Conservation (phyloP, 2,888 invertebrate genomes). For the Galerucella calmariensis region DNA sequence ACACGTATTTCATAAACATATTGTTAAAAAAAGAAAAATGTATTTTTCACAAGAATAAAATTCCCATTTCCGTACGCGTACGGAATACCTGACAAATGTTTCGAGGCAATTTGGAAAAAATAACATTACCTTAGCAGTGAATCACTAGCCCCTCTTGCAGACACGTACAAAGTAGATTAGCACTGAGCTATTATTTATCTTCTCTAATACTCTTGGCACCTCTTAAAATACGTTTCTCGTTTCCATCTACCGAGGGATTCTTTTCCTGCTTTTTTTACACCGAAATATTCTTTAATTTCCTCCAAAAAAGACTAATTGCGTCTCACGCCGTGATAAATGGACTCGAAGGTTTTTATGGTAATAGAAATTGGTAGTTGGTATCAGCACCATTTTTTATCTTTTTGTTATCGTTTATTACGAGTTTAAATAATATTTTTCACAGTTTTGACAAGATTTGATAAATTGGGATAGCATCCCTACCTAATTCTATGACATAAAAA, state of each 20-base stretch:
- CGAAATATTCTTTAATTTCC: constrained; percentile 55
- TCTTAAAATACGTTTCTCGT: constrained; percentile 45
- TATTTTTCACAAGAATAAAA: constrained; percentile 15
- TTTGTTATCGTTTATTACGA: not conserved
- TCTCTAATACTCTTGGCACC: constrained; percentile 46
- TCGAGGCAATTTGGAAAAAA: constrained; percentile 38
- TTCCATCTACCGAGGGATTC: constrained; percentile 32
- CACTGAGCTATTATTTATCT: constrained; percentile 50
- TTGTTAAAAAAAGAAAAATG: not conserved
- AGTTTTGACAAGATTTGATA: not conserved
- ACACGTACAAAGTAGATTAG: constrained; percentile 52
- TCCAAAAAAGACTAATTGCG: constrained; percentile 49
- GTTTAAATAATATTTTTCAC: not conserved
- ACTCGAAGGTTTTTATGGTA: constrained; percentile 31
- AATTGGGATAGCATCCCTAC: no score
- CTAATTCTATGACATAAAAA: no score
- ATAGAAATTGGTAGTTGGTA: constrained; percentile 22
- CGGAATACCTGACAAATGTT: constrained; percentile 38
- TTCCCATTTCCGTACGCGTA: constrained; percentile 19
- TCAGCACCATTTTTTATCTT: not conserved
- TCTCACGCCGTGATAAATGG: constrained; percentile 37
- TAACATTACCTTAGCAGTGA: constrained; percentile 42
- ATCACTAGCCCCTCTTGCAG: constrained; percentile 43
- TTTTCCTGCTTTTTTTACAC: constrained; percentile 39
- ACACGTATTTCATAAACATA: not conserved